Base-by-base conservation (phyloP, 2,113 vertebrate genomes). In the Pseudonaja textilis region DNA sequence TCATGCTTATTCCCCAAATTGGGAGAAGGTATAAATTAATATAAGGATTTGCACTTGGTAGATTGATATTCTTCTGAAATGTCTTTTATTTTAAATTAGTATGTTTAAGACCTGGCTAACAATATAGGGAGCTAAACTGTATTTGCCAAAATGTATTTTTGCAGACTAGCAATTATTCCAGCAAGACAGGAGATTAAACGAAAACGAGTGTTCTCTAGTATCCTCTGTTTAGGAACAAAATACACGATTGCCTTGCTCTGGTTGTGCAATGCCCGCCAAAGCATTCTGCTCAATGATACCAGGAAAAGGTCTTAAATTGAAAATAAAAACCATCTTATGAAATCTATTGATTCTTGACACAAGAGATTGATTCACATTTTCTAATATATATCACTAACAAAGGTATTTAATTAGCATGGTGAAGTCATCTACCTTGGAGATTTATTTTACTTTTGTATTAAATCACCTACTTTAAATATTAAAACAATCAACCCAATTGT, bases 381-480 rank as follows among this genome's bases (percentile, higher is more conserved):
- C 89, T 69, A 91, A 85, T 61, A 90, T 69, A 23, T 42, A 64
- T 93, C 95, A 94, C 87, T 88, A 94, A 92, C 4, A 90, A 94
- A 96, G n/a, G 92, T 91, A 91, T 94, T 93, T 89, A 18, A 61
- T 92, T 94, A 88, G 54, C 69, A 54, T 86, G 92, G 45, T 59
- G 81, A 88, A 88, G 94, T 42, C 42, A 87, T 42, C 89, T 64
- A 69, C 69, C 54, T 85, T 85, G 18, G 56, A 74, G 5, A 87
- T 55, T 96, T 94, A 54, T 93, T 81, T 90, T 74, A 91, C 16
- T 9, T 93, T 57, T 81, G 16, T 18, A 47, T 50, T 2, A 4
- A 93, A 93, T 92, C 69, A 14, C 0, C 14, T 89, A 23, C 0
- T 29, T 9, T 93, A 89, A 25, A 85, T 87, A 95, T 93, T 89